Base-by-base conservation (phyloP, 2,888 invertebrate genomes). In the Pyrocoelia pectoralis region DNA sequence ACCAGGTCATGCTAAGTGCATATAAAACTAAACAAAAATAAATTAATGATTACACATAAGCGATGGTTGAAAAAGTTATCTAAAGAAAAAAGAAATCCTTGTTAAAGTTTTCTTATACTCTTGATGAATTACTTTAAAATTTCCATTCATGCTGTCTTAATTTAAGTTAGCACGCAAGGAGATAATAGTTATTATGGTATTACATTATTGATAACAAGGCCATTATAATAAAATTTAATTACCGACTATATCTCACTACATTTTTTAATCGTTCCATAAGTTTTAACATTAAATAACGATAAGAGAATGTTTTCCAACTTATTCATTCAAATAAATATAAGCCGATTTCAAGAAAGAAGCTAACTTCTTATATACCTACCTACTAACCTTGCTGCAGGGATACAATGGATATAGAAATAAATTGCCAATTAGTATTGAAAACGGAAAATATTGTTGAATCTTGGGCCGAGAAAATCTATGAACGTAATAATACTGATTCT, bases 141-240 rank as follows among this genome's bases (percentile, higher is more conserved):
- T 33, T n/a, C 33, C 33, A 33, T 33, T 33, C 33, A 33, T 33
- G 33, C 33, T 6, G 33, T 33, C 33, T 33, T 33, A 33, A 33
- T 33, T 33, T 33, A 33, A 33, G 33, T 33, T 33, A 33, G 33
- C 33, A 33, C 33, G 33, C 33, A 33, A 33, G n/a, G 10, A 33
- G 33, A 33, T 33, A 33, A 33, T 33, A 33, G 33, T 33, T 33
- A 4, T 33, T 33, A 33, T 33, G 8, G 33, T n/a, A n/a, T 6
- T 33, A 33, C 33, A 33, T 33, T 33, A 33, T 33, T 33, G 33
- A 33, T 33, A 33, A 33, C 33, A 33, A 33, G 33, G 33, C 33
- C 33, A 33, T 33, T 33, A n/a, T 3, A 33, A n/a, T 33, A 33
- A 33, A 33, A 33, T 33, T 33, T 33, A 33, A 33, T 33, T 33